Evolutionary conservation across 2,113 vertebrate genomes (phyloP).

Genomic region (Rallus limicola): DNA sequence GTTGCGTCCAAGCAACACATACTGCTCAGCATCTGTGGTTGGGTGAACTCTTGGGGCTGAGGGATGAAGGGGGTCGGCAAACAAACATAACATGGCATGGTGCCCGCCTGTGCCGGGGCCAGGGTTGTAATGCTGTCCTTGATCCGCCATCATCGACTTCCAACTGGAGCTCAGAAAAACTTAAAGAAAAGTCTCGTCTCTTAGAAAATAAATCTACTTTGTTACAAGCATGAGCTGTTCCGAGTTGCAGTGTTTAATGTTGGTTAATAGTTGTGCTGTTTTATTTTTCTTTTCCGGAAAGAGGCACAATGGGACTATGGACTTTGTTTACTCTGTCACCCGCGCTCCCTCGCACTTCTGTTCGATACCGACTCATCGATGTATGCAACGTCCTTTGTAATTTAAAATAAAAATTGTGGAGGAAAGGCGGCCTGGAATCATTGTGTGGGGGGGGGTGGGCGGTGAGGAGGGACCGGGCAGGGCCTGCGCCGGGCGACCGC

Average conservation of each 20-base stretch:
- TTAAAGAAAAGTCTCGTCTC: slow-evolving; percentile 91
- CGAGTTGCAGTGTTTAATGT: slow-evolving; percentile 92
- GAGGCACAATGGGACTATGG: slow-evolving; percentile 83
- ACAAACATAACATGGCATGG: slow-evolving; percentile 51
- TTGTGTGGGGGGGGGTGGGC: slow-evolving; percentile 41
- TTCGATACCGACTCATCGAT: slow-evolving; percentile 83
- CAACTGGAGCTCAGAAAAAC: slow-evolving; percentile 91
- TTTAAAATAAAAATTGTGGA: slow-evolving; percentile 84
- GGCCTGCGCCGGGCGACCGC: too few species aligned
- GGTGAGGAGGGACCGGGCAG: too few species aligned
- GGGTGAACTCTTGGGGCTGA: slow-evolving; percentile 59
- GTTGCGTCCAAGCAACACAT: background rate
- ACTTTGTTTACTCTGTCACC: slow-evolving; percentile 80
- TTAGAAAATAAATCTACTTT: slow-evolving; percentile 92
- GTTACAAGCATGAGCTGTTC: slow-evolving; percentile 94
- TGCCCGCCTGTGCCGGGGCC: slow-evolving; percentile 67
- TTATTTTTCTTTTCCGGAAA: slow-evolving; percentile 70
- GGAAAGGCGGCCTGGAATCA: slow-evolving; percentile 47
- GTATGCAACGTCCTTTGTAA: slow-evolving; percentile 86
- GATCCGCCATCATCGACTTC: slow-evolving; percentile 73
- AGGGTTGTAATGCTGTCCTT: slow-evolving; percentile 74
- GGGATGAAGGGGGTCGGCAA: slow-evolving; percentile 2
- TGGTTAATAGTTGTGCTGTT: slow-evolving; percentile 92
- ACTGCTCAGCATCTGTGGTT: slow-evolving; percentile 50
- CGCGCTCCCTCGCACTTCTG: slow-evolving; percentile 75